These are phyloP conservation scores for Emydocephalus ijimae DNA, from an alignment of 2,113 vertebrate species.

Conservation along the genomic window DNA sequence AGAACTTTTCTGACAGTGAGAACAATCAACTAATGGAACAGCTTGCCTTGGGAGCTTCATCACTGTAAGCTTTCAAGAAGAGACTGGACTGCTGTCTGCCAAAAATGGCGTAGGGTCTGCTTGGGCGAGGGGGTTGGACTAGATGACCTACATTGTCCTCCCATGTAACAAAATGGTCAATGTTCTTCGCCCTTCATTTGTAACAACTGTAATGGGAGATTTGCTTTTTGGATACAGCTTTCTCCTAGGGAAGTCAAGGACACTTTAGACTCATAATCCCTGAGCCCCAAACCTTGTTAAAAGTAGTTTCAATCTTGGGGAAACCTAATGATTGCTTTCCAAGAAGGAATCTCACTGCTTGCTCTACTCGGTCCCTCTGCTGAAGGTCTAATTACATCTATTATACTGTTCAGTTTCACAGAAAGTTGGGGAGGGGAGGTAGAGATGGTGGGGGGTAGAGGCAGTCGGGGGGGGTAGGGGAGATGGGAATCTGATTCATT, in stretches of 20 bases:
- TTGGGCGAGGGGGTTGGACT: too few relatives aligned
- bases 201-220: conserved; percentile 63
- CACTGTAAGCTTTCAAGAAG: too few relatives aligned
- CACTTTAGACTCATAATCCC: conserved; percentile 67
- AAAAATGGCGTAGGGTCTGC: too few relatives aligned
- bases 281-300: conserved; percentile 80
- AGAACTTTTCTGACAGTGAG: too few relatives aligned
- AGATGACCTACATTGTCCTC: too few relatives aligned
- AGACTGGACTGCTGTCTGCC: too few relatives aligned
- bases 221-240: conserved; percentile 63
- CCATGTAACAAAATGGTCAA: conserved; percentile 57
- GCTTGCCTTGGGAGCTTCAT: too few relatives aligned
- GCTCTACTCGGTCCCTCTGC: conserved; percentile 65
- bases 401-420: conserved; percentile 70
- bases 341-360: conserved; percentile 66
- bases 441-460: neutral
- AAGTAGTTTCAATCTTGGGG: conserved; percentile 67
- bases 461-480: neutral
- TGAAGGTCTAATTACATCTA: conserved; percentile 74
- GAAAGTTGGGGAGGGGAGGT: conserved; percentile 36
- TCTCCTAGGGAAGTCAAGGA: conserved; percentile 59
- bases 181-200: conserved; percentile 52
- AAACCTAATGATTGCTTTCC: conserved; percentile 70
- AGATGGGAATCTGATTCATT: accelerated
- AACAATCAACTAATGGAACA: too few relatives aligned